These are phyloP conservation scores for Diachasmimorpha longicaudata DNA, from an alignment of 1,140 invertebrate species.

Conservation along the genomic window DNA sequence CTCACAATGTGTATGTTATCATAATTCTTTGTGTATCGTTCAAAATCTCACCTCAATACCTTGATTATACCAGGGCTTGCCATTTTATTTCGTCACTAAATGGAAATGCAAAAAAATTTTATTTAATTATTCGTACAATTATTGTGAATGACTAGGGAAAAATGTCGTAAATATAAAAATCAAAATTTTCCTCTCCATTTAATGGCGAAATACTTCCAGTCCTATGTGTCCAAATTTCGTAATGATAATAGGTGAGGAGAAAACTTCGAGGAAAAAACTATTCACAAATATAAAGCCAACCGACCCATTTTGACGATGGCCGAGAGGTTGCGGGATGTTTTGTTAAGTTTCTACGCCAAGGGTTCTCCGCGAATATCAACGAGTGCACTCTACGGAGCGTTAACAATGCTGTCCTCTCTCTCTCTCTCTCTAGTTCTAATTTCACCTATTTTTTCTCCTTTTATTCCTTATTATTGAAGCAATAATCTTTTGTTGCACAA, in stretches of 20 bases:
- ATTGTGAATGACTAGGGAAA: not conserved
- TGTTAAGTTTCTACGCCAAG: constrained; percentile 18
- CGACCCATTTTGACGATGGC: not conserved
- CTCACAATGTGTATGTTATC: constrained; percentile 23
- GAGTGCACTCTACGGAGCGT: constrained; percentile 17
- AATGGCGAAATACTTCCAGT: not conserved
- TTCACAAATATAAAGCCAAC: not conserved
- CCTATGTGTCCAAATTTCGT: not conserved
- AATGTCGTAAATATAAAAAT: not conserved
- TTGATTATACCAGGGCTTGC: not conserved
- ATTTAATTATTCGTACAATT: not conserved
- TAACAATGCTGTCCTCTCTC: constrained; percentile 7
- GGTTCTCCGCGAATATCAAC: constrained; percentile 13
- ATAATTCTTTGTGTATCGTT: not conserved
- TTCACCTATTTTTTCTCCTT: not conserved
- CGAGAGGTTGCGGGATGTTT: not conserved
- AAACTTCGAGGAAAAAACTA: not conserved
- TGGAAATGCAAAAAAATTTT: not conserved
- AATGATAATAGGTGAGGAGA: not conserved
- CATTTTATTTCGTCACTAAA: not conserved
- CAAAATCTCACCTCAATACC: not conserved
- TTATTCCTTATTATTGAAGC: not conserved
- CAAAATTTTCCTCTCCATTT: not conserved
- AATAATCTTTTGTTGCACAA: constrained; percentile 12
- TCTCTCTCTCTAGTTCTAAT: not conserved